These are phyloP conservation scores for Megaceryle maxima DNA, from an alignment of 2,113 vertebrate species.

Conservation along the genomic window DNA sequence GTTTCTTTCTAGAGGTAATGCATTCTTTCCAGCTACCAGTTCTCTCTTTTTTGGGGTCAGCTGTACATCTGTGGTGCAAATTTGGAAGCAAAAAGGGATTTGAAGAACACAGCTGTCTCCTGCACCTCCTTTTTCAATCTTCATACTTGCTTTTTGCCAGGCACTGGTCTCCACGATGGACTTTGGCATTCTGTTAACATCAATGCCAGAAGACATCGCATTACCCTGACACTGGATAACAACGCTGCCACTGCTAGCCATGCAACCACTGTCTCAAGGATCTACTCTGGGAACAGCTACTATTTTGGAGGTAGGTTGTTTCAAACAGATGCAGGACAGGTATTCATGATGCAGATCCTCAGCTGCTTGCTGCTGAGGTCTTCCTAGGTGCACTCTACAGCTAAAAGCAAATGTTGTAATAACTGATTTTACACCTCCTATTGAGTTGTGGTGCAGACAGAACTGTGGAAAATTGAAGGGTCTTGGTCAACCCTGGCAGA, in stretches of 20 bases:
- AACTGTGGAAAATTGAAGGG: not conserved
- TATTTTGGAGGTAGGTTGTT: constrained; percentile 88
- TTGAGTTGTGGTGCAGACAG: not conserved
- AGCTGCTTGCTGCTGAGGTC: not conserved
- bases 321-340: not conserved
- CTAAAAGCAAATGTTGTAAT: not conserved
- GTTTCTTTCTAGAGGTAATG: not conserved
- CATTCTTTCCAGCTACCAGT: not conserved
- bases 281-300: constrained; percentile 84
- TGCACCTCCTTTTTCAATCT: not conserved
- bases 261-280: constrained; percentile 72
- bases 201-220: constrained; percentile 81
- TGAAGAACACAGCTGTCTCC: not conserved
- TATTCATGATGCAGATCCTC: not conserved
- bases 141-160: constrained; percentile 66
- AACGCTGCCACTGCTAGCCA: constrained; percentile 80
- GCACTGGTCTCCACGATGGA: constrained; percentile 86
- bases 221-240: constrained; percentile 85
- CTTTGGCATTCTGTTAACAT: constrained; percentile 92
- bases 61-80: not conserved
- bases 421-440: not conserved
- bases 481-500: not conserved
- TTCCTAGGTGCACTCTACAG: not conserved
- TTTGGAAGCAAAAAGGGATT: not conserved
- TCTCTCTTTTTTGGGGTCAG: not conserved